Conservation (phyloP, 2,888 invertebrate species). For the Caenorhabditis drosophilae region DNA sequence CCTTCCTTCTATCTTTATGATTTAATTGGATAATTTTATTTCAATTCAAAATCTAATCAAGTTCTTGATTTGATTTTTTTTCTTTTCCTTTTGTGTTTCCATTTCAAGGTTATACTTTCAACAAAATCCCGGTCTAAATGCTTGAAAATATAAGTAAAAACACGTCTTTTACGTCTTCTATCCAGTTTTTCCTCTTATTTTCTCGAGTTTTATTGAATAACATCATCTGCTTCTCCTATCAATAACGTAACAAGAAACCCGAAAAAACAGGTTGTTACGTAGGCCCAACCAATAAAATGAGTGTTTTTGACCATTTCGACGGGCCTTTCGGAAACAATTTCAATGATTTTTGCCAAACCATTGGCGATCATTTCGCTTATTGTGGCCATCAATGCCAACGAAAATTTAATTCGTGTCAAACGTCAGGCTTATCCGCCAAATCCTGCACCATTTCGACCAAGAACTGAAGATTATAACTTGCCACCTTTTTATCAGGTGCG, state of each 20-base stretch:
- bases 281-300: background rate
- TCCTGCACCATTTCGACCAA: constrained; percentile 57
- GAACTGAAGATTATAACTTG: constrained; percentile 60
- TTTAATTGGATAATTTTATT: too few species aligned
- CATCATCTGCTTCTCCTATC: background rate
- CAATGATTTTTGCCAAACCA: constrained; percentile 18
- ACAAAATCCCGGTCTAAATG: too few species aligned
- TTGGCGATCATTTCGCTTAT: constrained; percentile 9
- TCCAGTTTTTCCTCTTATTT: too few species aligned
- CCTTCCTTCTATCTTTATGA: too few species aligned
- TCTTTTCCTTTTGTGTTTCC: too few species aligned
- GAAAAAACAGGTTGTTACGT: background rate
- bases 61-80: too few species aligned
- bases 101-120: too few species aligned
- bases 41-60: too few species aligned
- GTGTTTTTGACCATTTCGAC: too few species aligned
- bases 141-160: too few species aligned
- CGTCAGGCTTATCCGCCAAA: constrained; percentile 60
- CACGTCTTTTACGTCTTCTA: too few species aligned
- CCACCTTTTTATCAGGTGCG: constrained; percentile 61
- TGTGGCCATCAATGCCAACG: constrained; percentile 5
- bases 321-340: too few species aligned
- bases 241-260: background rate
- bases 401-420: constrained; percentile 21
- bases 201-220: background rate